phyloP scores from a whole-genome alignment of 2,797 vertebrate species.

The Sylvia borin region DNA sequence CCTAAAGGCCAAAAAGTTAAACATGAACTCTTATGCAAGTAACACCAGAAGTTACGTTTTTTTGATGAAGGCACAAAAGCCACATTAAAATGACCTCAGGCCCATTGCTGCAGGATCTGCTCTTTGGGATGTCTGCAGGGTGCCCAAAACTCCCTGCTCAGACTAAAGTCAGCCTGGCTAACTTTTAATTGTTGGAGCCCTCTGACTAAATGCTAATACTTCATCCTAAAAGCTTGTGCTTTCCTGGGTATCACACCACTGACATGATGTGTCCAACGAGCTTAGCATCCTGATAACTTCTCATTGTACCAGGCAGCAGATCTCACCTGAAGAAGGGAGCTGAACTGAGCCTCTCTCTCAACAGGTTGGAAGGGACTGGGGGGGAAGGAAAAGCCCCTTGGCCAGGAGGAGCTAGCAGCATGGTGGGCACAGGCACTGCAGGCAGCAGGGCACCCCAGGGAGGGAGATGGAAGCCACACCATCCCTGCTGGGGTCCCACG shows the following conservation, averaged over 20 bases:
- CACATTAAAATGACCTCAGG: background rate
- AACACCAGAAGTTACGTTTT: constrained; percentile 44
- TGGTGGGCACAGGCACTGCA: background rate
- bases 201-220: background rate
- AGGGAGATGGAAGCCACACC: background rate
- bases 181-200: background rate
- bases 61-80: constrained; percentile 35
- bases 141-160: background rate
- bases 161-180: background rate
- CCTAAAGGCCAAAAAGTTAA: constrained; percentile 79
- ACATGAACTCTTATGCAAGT: constrained; percentile 68
- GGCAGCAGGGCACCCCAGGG: too few species aligned
- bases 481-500: background rate
- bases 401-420: background rate
- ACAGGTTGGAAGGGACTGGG: background rate
- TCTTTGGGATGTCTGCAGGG: background rate
- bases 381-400: background rate
- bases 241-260: background rate
- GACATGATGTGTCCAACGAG: accelerated
- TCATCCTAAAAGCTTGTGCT: background rate
- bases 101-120: background rate
- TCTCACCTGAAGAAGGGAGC: background rate
- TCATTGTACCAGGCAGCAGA: accelerated
- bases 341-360: background rate
- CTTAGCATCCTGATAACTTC: accelerated